Percentiles rank a stretch among this genome's conserved stretches.
Evolutionary conservation across 2,888 invertebrate genomes (phyloP).

Genomic region (Acanthosepion pharaonis): DNA sequence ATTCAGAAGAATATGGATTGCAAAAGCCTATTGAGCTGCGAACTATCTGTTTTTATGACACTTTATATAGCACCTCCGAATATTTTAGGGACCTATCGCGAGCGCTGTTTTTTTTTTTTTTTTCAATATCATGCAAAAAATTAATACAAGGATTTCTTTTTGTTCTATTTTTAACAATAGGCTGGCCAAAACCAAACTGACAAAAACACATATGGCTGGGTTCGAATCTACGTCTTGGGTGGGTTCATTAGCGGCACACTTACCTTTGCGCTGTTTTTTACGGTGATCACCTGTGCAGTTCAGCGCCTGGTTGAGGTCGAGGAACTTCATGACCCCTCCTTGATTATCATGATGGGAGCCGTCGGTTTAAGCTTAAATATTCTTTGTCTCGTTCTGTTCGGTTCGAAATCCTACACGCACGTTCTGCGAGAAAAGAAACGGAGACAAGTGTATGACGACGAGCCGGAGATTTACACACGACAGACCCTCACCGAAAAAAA

Average conservation of each 20-base stretch:
- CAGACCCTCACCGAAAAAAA: neutral
- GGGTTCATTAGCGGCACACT: neutral
- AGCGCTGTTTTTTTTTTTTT: too few species aligned
- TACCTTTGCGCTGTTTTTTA: neutral
- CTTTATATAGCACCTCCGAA: too few species aligned
- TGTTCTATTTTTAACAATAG: neutral
- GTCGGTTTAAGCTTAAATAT: neutral
- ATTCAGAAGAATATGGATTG: too few species aligned
- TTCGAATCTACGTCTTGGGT: constrained; percentile 35
- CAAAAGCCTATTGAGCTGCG: too few species aligned
- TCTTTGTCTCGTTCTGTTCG: neutral
- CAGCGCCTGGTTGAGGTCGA: neutral
- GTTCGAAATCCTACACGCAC: neutral
- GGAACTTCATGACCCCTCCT: neutral
- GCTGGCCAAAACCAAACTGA: neutral
- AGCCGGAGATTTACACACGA: neutral
- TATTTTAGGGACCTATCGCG: too few species aligned
- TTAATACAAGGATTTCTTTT: neutral
- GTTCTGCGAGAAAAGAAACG: neutral
- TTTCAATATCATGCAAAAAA: too few species aligned
- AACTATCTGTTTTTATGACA: too few species aligned
- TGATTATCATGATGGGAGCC: constrained; percentile 35
- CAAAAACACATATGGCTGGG: constrained; percentile 34
- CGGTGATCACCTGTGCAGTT: neutral
- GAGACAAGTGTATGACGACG: neutral